phyloP scores from a whole-genome alignment of 2,797 vertebrate genomes.

The Cuniculus paca region DNA sequence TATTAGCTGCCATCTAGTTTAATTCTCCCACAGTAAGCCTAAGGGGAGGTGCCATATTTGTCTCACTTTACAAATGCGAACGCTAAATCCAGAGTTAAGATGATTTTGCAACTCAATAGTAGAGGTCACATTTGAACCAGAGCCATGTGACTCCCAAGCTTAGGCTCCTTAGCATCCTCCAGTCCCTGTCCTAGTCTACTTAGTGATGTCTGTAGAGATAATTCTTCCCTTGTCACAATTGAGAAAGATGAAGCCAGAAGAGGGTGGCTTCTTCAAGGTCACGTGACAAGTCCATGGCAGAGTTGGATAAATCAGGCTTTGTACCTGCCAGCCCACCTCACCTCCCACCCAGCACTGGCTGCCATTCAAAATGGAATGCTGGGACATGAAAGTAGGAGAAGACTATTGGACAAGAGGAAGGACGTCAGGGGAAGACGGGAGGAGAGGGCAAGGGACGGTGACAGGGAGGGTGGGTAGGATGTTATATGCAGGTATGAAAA shows the following conservation, averaged over 20 bases:
- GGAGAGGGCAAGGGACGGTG: not conserved
- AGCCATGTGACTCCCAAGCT: not conserved
- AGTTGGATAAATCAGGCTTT: not conserved
- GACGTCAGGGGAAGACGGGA: not conserved
- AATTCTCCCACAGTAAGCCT: slow-evolving; percentile 1
- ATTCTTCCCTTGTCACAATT: not conserved
- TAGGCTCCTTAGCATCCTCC: not conserved
- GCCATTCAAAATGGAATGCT: not conserved
- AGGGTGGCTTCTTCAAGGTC: not conserved
- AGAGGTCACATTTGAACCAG: not conserved
- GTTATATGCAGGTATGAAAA: not conserved
- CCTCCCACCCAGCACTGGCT: not conserved
- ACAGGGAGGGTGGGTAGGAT: no score
- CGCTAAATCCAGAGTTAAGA: not conserved
- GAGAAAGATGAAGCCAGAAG: slow-evolving; percentile 1
- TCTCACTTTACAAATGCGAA: slow-evolving; percentile 30
- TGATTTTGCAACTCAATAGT: slow-evolving; percentile 1
- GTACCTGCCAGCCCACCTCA: not conserved
- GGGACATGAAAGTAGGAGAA: not conserved
- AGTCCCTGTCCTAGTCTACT: not conserved
- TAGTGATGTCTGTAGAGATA: not conserved
- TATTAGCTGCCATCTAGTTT: slow-evolving; percentile 30
- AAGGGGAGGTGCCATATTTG: slow-evolving; percentile 42
- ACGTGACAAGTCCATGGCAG: not conserved
- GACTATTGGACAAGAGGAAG: not conserved